phyloP scores from a whole-genome alignment of 64 coral and sea anemone genomes.

The Dendrophyllia cribrosa region DNA sequence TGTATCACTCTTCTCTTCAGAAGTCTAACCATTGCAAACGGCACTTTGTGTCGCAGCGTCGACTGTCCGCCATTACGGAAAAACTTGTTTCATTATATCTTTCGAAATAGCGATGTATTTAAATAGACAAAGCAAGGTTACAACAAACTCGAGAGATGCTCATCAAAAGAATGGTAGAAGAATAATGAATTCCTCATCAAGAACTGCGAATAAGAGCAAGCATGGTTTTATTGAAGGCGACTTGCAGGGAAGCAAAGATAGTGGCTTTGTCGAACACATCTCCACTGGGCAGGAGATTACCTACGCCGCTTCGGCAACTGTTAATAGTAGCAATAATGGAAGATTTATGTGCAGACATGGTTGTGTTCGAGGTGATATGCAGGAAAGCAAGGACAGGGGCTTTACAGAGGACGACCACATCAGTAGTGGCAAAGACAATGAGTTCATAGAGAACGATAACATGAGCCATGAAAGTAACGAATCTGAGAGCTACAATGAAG shows the following conservation, averaged over 20 bases:
- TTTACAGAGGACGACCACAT: background rate
- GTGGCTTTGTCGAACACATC: background rate
- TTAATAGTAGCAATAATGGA: background rate
- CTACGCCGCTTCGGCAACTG: background rate
- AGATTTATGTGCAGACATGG: background rate
- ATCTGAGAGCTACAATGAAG: background rate
- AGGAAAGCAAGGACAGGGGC: background rate
- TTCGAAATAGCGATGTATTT: background rate
- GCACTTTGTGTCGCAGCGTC: background rate
- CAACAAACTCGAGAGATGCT: background rate
- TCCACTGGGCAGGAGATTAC: background rate
- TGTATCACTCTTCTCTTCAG: background rate
- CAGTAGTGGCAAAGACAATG: too few species aligned
- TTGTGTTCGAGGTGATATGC: background rate
- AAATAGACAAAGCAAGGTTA: conserved; percentile 12
- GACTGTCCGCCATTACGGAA: background rate
- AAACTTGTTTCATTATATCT: background rate
- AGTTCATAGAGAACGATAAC: background rate
- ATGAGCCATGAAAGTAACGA: conserved; percentile 1
- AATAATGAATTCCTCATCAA: background rate
- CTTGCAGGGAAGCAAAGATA: conserved; percentile 2
- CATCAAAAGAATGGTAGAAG: background rate
- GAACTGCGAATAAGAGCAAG: background rate
- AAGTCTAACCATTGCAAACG: too few species aligned
- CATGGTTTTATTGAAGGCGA: background rate